Conservation (phyloP, 2,113 vertebrate species). For the Tyto alba region DNA sequence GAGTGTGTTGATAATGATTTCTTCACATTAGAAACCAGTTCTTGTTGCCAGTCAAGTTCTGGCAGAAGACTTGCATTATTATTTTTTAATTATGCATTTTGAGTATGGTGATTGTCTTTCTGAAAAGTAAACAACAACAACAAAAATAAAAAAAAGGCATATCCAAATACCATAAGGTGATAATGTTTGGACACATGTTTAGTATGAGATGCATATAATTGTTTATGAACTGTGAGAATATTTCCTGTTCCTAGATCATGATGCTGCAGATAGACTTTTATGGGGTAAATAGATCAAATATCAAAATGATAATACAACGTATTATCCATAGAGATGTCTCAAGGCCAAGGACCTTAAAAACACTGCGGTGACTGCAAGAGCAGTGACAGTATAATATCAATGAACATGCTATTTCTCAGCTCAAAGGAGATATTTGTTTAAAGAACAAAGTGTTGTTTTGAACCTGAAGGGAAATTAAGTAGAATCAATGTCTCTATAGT, state of each 20-base stretch:
- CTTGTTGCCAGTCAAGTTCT: slow-evolving; percentile 26
- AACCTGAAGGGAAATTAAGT: slow-evolving; percentile 12
- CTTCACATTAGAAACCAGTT: slow-evolving; percentile 5
- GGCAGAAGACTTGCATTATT: not conserved
- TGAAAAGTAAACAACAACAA: not conserved
- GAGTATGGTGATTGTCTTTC: not conserved
- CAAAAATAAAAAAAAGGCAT: not conserved
- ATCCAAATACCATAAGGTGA: not conserved
- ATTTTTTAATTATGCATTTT: slow-evolving; percentile 17
- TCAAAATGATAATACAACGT: not conserved
- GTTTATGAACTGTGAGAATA: not conserved
- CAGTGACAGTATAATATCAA: not conserved
- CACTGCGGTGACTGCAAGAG: not conserved
- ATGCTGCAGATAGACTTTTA: not conserved
- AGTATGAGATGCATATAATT: not conserved
- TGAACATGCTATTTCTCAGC: not conserved
- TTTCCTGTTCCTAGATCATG: not conserved
- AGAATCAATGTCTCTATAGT: not conserved
- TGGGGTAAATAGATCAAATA: not conserved
- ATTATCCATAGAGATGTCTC: not conserved
- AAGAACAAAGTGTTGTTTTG: not conserved
- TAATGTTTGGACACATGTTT: not conserved
- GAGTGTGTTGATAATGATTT: slow-evolving; percentile 11
- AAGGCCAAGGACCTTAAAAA: not conserved
- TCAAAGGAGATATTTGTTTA: not conserved